A percentile compares a stretch with the other conserved stretches of the same genome.
Evolutionary conservation across 2,113 vertebrate species (phyloP).

Genomic region (Amphiprion ocellaris): DNA sequence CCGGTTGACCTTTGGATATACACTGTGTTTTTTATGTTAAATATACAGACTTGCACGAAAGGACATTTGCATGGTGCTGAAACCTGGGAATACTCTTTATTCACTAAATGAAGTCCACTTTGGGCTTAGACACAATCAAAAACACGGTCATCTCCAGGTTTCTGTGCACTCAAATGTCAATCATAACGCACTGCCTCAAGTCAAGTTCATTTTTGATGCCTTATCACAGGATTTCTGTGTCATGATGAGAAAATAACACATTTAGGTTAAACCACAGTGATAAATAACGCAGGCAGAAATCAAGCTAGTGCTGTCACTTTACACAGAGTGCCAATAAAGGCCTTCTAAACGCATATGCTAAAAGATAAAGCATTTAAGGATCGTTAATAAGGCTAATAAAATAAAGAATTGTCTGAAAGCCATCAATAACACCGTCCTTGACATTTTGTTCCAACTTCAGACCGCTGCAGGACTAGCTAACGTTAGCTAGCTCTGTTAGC

Average conservation of each 20-base stretch:
- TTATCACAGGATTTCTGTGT: no score
- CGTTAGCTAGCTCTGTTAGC: conserved; percentile 53
- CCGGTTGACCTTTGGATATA: no score
- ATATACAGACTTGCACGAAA: no score
- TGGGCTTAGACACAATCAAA: no score
- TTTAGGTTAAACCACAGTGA: not conserved
- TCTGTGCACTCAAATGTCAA: no score
- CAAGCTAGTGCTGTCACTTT: not conserved
- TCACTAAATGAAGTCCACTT: no score
- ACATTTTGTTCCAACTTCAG: conserved; percentile 14
- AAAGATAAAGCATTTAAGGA: not conserved
- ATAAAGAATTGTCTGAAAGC: not conserved
- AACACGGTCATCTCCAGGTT: no score
- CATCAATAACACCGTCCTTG: conserved; percentile 25
- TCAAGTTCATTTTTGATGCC: no score
- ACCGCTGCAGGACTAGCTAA: conserved; percentile 9
- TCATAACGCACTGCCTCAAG: no score
- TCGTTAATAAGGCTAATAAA: not conserved
- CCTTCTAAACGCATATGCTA: not conserved
- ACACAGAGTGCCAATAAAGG: not conserved
- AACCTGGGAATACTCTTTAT: no score
- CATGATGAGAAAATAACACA: not conserved
- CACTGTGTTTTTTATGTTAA: no score
- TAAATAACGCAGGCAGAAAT: not conserved
- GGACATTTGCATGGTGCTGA: no score